A percentile compares a stretch with the other conserved stretches of the same genome.
phyloP scores from a whole-genome alignment of 2,797 vertebrate species.

The Stomatorhinus walkeri region DNA sequence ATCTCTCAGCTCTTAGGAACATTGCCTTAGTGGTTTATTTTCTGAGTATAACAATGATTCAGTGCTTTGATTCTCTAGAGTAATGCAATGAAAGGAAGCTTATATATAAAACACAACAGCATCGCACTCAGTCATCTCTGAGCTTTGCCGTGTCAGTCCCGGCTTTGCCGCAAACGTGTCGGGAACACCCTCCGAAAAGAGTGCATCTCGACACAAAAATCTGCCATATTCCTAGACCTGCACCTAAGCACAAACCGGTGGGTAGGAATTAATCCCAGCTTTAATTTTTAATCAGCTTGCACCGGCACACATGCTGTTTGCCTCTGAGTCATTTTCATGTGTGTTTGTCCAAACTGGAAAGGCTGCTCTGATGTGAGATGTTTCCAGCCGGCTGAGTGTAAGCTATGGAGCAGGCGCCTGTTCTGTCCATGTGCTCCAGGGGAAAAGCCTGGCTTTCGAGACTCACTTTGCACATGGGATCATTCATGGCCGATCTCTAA shows the following conservation, averaged over 20 bases:
- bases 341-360: neutral
- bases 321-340: neutral
- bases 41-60: neutral
- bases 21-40: neutral
- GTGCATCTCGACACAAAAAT: neutral
- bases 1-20: neutral
- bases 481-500: neutral
- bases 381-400: neutral
- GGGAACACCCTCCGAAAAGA: neutral
- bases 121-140: neutral
- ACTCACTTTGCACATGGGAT: neutral
- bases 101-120: neutral
- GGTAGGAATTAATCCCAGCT: conserved; percentile 10
- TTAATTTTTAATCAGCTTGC: conserved; percentile 14
- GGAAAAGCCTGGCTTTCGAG: neutral
- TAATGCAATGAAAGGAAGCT: neutral
- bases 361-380: conserved; percentile 6
- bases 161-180: neutral
- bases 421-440: neutral
- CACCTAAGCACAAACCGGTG: neutral
- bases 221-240: neutral
- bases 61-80: neutral
- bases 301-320: neutral
- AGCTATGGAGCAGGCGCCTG: neutral
- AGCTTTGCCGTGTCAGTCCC: neutral